These are phyloP conservation scores for Griposia aprilina DNA, from an alignment of 2,888 invertebrate species.

Conservation along the genomic window DNA sequence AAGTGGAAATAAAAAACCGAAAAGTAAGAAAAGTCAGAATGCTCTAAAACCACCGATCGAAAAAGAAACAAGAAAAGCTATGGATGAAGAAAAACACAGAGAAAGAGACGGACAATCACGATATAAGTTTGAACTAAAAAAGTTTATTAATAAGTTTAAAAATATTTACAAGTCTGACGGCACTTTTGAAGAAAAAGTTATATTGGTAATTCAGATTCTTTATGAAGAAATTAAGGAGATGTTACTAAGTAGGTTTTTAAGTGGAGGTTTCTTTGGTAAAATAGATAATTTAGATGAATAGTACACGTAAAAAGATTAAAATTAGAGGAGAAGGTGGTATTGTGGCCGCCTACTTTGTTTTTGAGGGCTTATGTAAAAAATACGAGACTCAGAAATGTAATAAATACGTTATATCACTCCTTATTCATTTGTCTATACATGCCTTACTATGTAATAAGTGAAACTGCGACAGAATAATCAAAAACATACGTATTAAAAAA, in stretches of 20 bases:
- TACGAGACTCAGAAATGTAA: too few species aligned
- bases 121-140: not conserved
- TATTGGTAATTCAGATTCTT: not conserved
- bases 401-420: too few species aligned
- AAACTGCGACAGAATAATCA: too few species aligned
- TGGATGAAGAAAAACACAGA: not conserved
- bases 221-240: not conserved
- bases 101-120: not conserved
- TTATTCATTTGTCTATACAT: too few species aligned
- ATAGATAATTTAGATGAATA: too few species aligned
- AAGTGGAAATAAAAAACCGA: not conserved
- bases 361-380: too few species aligned
- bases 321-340: too few species aligned
- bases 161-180: not conserved
- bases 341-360: too few species aligned
- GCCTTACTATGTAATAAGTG: too few species aligned
- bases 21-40: too few species aligned
- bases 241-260: not conserved
- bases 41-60: not conserved
- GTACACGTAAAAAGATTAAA: too few species aligned
- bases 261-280: not conserved
- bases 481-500: too few species aligned
- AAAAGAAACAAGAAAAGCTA: not conserved
- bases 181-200: not conserved
- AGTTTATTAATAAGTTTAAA: constrained; percentile 1